Evolutionary conservation across 2,113 vertebrate genomes (phyloP).

Genomic region (Clarias gariepinus): DNA sequence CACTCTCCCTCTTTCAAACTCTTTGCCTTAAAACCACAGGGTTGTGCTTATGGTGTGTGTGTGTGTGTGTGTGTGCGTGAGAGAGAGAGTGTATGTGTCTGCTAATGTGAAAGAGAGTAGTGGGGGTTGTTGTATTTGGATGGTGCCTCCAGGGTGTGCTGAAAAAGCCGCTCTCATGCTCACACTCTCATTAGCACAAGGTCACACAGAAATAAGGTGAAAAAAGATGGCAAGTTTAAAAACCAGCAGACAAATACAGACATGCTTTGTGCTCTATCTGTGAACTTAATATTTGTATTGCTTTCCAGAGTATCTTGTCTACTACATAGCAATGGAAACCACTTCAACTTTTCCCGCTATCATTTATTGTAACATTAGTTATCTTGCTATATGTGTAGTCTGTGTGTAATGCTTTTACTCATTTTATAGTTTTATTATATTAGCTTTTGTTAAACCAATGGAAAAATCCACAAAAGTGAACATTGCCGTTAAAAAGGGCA

Average conservation of each 20-base stretch:
- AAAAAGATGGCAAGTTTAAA: not conserved
- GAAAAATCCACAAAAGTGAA: no score
- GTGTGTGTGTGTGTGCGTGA: conserved; percentile 58
- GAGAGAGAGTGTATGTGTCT: conserved; percentile 55
- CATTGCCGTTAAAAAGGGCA: no score
- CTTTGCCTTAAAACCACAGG: conserved; percentile 53
- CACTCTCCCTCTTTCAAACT: conserved; percentile 35
- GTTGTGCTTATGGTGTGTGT: conserved; percentile 67
- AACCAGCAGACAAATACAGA: not conserved
- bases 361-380: not conserved
- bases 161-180: conserved; percentile 71
- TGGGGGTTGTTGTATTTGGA: conserved; percentile 37
- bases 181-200: conserved; percentile 77
- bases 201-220: conserved; percentile 63
- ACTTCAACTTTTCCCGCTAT: no score
- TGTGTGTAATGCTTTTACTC: not conserved
- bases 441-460: not conserved
- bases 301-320: not conserved
- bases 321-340: not conserved
- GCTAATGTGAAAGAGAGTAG: conserved; percentile 48
- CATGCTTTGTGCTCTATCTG: not conserved
- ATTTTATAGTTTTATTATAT: not conserved
- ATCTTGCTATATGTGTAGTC: not conserved
- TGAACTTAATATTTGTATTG: not conserved
- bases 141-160: conserved; percentile 51